phyloP scores from a whole-genome alignment of 2,113 vertebrate species.

The Phyllostomus hastatus region DNA sequence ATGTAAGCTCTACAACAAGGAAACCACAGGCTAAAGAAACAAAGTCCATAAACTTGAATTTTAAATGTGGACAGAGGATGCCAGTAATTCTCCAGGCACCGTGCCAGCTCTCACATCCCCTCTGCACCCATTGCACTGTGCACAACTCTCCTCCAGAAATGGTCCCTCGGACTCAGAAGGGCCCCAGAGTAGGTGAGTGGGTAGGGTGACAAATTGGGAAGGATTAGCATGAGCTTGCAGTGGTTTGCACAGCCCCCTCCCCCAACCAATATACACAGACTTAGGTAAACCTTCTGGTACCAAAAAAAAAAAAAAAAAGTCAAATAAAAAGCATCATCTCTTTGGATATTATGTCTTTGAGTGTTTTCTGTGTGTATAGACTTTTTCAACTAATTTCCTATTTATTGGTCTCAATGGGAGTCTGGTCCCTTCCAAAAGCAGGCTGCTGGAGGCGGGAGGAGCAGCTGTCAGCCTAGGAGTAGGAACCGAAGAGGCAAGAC shows the following conservation, averaged over 20 bases:
- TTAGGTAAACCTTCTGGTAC: neutral
- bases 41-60: neutral
- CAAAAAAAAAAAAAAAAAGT: neutral
- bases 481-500: neutral
- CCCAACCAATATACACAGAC: neutral
- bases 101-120: accelerated
- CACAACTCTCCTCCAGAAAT: accelerated
- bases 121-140: neutral
- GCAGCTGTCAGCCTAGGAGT: neutral
- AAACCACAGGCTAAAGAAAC: constrained; percentile 6
- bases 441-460: neutral
- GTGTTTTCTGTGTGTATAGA: constrained; percentile 31
- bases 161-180: neutral
- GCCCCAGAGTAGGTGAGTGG: neutral
- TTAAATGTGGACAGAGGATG: neutral
- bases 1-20: constrained; percentile 1
- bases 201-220: neutral
- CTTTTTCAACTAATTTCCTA: constrained; percentile 49
- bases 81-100: neutral
- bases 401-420: neutral
- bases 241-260: neutral
- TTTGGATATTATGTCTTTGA: constrained; percentile 7
- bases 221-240: neutral
- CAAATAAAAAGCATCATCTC: constrained; percentile 22
- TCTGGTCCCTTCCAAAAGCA: neutral